Evolutionary conservation across 2,888 invertebrate species (phyloP), one percentile per base, ranked within the genome.

Genomic region (Spodoptera picta): DNA sequence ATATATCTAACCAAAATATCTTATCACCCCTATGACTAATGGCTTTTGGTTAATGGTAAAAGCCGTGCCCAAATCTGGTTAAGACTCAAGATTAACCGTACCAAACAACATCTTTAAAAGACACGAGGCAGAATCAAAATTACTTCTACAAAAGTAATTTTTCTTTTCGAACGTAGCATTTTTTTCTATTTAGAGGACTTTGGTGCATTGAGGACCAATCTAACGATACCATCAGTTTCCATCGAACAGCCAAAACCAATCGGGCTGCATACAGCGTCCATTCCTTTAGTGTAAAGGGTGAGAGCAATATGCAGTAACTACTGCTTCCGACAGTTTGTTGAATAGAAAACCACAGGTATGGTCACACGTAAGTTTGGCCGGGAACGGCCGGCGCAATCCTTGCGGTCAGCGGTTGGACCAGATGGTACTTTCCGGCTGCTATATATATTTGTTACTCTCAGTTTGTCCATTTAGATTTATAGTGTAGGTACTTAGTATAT

Each of bases 231-330:
- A 23, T 41, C 7, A n/a, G 3, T 27, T 45, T 12, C 19, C n/a
- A 47, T 47, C 23, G 27, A 19, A 48, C 31, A 23, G 24, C 9
- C 55, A 41, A 53, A 48, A 69, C 43, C 19, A 36, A n/a, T 70
- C 36, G 11, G 23, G 2, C n/a, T 6, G 27, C 36, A 57, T 46
- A 49, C 44, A 44, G 31, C 10, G 44, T 50, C 60, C 58, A 50
- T 60, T 60, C 53, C 42, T 45, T 27, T 51, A 65, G 50, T 55
- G 52, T 58, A 52, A 64, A 73, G 65, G 68, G 72, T 41, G 61
- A 65, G 55, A 45, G 71, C 82, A 83, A 83, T 83, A 81, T 80
- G 79, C 74, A 81, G 73, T 83, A 80, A 83, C 73, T 80, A 83
- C 63, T 78, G 74, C 59, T 42, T 64, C 49, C 55, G 79, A 74